A percentile compares a stretch with the other conserved stretches of the same genome.
Conservation (phyloP, 23 tunicate species). For the Trididemnum clinides region DNA sequence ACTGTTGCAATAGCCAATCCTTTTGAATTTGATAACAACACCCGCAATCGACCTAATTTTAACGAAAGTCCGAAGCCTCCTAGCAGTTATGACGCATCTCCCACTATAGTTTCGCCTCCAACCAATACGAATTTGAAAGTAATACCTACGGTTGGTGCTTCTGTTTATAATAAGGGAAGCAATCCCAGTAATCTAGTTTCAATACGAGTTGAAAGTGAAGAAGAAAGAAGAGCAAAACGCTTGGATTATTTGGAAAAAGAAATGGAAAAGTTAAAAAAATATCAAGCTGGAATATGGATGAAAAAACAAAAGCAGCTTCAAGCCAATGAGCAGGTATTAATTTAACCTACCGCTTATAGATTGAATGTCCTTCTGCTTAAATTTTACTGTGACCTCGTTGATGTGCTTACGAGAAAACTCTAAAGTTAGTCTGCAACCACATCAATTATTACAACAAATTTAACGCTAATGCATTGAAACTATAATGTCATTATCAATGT, state of each 20-base stretch:
- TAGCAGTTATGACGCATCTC: too few relatives aligned
- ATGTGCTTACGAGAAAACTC: too few relatives aligned
- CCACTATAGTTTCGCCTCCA: too few relatives aligned
- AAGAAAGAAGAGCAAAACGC: constrained; percentile 46
- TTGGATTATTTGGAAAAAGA: constrained; percentile 64
- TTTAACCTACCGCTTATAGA: background rate
- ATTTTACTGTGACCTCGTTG: background rate
- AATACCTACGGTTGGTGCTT: background rate
- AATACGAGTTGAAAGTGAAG: constrained; percentile 7
- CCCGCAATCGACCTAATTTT: too few relatives aligned
- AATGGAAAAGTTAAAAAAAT: constrained; percentile 67
- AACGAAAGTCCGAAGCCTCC: too few relatives aligned
- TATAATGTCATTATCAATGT: too few relatives aligned
- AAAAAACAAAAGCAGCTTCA: constrained; percentile 48
- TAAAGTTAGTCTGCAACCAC: too few relatives aligned
- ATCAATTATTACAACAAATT: background rate
- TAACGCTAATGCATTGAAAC: too few relatives aligned
- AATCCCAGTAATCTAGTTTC: background rate
- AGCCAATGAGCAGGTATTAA: background rate
- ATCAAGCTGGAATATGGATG: constrained; percentile 46
- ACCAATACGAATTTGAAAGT: background rate
- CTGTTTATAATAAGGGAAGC: background rate
- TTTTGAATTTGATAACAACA: too few relatives aligned
- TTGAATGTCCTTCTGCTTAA: too few relatives aligned
- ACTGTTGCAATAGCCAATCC: too few relatives aligned